phyloP scores from a whole-genome alignment of 2,797 vertebrate species.

The Anguilla anguilla region DNA sequence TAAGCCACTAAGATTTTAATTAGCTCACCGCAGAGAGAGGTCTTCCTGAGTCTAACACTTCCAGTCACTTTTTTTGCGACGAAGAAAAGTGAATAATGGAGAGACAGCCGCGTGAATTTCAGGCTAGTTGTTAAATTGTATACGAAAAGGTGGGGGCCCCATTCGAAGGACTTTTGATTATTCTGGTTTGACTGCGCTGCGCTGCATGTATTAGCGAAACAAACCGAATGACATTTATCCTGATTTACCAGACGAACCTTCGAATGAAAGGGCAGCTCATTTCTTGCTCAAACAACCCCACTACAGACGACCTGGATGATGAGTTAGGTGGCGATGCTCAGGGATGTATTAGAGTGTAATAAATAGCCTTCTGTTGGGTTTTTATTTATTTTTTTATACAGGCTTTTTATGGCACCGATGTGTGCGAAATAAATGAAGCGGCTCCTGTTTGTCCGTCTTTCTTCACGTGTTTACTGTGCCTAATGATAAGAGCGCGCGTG shows the following conservation, averaged over 20 bases:
- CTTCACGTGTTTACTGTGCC: not conserved
- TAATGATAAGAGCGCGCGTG: not conserved
- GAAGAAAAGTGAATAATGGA: constrained; percentile 13
- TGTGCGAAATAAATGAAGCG: not conserved
- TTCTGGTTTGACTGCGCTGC: constrained; percentile 42
- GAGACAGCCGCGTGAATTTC: constrained; percentile 43
- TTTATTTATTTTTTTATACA: not conserved
- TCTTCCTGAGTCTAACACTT: not conserved
- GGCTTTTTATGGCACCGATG: not conserved
- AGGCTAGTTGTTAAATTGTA: constrained; percentile 55
- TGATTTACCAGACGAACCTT: constrained; percentile 64
- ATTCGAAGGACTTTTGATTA: not conserved
- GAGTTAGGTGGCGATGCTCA: not conserved
- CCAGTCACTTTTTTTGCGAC: not conserved
- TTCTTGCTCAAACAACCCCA: constrained; percentile 53
- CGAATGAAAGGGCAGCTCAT: constrained; percentile 62
- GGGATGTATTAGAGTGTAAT: not conserved
- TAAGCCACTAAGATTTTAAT: not conserved
- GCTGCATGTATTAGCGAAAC: constrained; percentile 63
- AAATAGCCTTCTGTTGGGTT: not conserved
- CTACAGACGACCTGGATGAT: not conserved
- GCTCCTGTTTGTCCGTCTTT: not conserved
- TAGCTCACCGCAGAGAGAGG: not conserved
- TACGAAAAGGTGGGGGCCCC: not conserved
- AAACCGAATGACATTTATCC: constrained; percentile 63